phyloP scores from a whole-genome alignment of 2,113 vertebrate species.

The Paraplagusia blochii region DNA sequence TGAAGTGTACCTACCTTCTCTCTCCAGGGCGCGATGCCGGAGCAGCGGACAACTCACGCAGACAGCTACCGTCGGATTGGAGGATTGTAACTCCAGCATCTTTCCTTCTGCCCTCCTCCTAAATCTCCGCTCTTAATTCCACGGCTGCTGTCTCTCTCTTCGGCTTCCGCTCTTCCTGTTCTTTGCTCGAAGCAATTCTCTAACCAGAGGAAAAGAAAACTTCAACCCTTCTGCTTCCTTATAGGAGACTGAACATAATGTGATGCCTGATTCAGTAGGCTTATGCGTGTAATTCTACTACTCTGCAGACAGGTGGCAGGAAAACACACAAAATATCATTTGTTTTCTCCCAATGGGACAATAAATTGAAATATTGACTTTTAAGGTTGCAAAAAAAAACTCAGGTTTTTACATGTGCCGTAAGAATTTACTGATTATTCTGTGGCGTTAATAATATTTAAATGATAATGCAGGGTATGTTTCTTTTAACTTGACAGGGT shows the following conservation, averaged over 20 bases:
- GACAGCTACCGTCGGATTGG: slow-evolving; percentile 92
- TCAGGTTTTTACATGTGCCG: not conserved
- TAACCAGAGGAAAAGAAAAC: not conserved
- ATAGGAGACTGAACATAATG: slow-evolving; percentile 30
- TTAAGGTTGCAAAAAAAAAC: not conserved
- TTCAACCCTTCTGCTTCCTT: slow-evolving; percentile 16
- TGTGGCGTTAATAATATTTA: slow-evolving; percentile 1
- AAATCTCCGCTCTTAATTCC: slow-evolving; percentile 7
- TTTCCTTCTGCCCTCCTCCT: slow-evolving; percentile 13
- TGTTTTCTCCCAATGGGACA: slow-evolving; percentile 44
- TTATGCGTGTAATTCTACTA: slow-evolving; percentile 29
- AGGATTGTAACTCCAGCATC: slow-evolving; percentile 80
- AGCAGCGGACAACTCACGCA: slow-evolving; percentile 87
- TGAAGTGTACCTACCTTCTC: slow-evolving; percentile 89
- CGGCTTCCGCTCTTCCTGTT: slow-evolving; percentile 24
- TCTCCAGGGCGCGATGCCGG: slow-evolving; percentile 84
- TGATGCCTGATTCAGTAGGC: slow-evolving; percentile 28
- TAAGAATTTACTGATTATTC: not conserved
- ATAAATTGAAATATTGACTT: not conserved
- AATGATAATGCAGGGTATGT: slow-evolving; percentile 13
- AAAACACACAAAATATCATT: slow-evolving; percentile 13
- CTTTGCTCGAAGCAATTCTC: slow-evolving; percentile 4
- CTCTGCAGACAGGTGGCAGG: slow-evolving; percentile 52
- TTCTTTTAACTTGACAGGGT: slow-evolving; percentile 32
- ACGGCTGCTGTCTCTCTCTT: slow-evolving; percentile 4